Base-by-base conservation (phyloP, 2,797 vertebrate species). In the Pseudomugil gertrudae region DNA sequence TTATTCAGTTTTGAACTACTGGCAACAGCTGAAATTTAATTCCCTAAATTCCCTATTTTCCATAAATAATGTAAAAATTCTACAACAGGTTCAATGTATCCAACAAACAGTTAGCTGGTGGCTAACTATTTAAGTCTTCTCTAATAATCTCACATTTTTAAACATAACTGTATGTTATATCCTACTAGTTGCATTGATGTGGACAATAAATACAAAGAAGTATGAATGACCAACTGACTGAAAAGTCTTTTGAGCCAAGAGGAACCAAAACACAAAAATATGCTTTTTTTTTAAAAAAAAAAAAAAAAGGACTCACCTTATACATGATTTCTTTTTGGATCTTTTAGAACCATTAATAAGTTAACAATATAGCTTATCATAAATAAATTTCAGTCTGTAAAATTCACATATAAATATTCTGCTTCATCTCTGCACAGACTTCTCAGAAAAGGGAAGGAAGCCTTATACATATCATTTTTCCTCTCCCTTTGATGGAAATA, bases 341-440 rank as follows among this genome's bases (percentile, higher is more conserved):
- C 66, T 32, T 36, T 76, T 79, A 59, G 66, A 89, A 84, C 55
- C 84, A 83, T 81, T 79, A 88, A 91, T 89, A 90, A 90, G 74
- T 92, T 90, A 93, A 90, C 61, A 85, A 88, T 83, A 88, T 86
- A 91, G 83, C 85, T 90, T 73, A 84, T 85, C 72, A 90, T 91
- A 90, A 92, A 90, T 89, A 87, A 67, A 83, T 77, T 73, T 88
- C 74, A 80, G 81, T 89, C 87, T 90, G 70, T 84, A 90, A 88
- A 90, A 86, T 87, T 86, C 83, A 84, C 84, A 89, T 89, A 91
- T 87, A 92, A 90, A 92, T 89, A 90, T 63, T 68, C 63, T 69
- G 75, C 74, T 78, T 66, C 58, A 9, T 68, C 74, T 76, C 32
- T 53, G 76, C 67, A 75, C 76, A 76, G 69, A 70, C 75, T 65